Evolutionary conservation across 2,888 invertebrate species (phyloP), one percentile per base, ranked within the genome.

Genomic region (Blastobasis lacticolella): DNA sequence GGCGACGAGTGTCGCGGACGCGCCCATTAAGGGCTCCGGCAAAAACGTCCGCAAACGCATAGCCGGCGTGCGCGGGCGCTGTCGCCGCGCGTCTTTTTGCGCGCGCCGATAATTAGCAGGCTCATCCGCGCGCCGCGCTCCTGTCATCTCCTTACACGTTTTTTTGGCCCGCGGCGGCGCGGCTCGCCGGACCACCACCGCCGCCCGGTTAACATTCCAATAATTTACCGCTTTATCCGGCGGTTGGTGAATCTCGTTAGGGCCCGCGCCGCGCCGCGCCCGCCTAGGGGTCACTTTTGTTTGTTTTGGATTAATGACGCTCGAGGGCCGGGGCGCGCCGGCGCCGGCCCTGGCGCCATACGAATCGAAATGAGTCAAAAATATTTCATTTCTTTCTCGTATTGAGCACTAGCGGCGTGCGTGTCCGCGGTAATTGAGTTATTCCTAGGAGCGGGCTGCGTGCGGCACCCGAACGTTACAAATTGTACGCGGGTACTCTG

Each of bases 221-320:
- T 85, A 83, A 83, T 86, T 85, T 87, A 88, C 86, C 85, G 86
- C 86, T 86, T 85, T 82, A 86, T 86, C 79, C 84, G 71, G 71
- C 74, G 77, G 75, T 81, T 85, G 75, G 85, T 86, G 85, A 83
- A 87, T 86, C 86, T 86, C 83, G 86, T 86, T 85, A 86, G 80
- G 75, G 74, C 77, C 75, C 71, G 75, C n/a, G n/a, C n/a, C 10
- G n/a, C 42, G 42, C 23, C 23, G 77, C 71, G 78, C 71, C 79
- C 78, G 82, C 75, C 82, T 80, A 79, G 79, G 81, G 86, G 84
- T 85, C 83, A 83, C 66, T 88, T 79, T 84, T 88, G 85, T 88
- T 88, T 88, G 86, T 87, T 87, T 88, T 88, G 78, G 85, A 83
- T 75, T 82, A 85, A 83, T 79, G 85, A 83, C 74, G 75, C 75